These are phyloP conservation scores for Centropyge bicolor DNA, from an alignment of 2,797 vertebrate genomes.

Conservation along the genomic window DNA sequence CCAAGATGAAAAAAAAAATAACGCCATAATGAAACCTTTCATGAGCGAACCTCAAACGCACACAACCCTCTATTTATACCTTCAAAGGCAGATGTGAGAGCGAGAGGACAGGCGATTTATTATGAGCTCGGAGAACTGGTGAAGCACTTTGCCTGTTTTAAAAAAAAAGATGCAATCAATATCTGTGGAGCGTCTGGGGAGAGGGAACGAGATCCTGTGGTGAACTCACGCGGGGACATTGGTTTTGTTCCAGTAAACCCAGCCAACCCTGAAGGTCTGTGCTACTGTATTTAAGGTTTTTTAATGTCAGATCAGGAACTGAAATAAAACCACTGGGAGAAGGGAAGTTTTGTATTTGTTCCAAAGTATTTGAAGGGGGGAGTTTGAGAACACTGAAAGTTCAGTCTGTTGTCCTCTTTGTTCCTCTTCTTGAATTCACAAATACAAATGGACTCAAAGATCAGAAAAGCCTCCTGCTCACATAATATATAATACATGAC, in stretches of 20 bases:
- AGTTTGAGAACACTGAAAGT: not conserved
- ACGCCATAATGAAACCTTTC: slow-evolving; percentile 40
- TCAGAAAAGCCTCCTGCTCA: not conserved
- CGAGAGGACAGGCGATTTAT: slow-evolving; percentile 25
- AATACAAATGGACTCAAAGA: not conserved
- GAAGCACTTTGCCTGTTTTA: not conserved
- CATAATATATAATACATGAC: not conserved
- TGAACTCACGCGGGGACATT: slow-evolving; percentile 3
- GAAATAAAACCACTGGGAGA: not conserved
- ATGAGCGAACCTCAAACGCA: slow-evolving; percentile 32
- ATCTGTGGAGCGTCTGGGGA: slow-evolving; percentile 26
- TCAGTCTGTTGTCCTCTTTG: not conserved
- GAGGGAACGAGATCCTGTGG: not conserved
- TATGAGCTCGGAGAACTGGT: slow-evolving; percentile 4
- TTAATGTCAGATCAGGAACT: slow-evolving; percentile 3
- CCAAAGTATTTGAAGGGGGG: not conserved
- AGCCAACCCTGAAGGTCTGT: not conserved
- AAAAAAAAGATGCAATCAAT: slow-evolving; percentile 32
- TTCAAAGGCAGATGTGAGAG: slow-evolving; percentile 41
- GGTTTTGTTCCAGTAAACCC: slow-evolving; percentile 15
- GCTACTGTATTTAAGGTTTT: not conserved
- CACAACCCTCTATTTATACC: slow-evolving; percentile 47
- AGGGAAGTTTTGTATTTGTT: not conserved
- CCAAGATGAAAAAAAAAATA: not conserved
- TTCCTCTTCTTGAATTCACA: not conserved